Percentiles rank a stretch among this genome's conserved stretches.
Conservation (phyloP, 2,113 vertebrate genomes). For the Dipodomys spectabilis region DNA sequence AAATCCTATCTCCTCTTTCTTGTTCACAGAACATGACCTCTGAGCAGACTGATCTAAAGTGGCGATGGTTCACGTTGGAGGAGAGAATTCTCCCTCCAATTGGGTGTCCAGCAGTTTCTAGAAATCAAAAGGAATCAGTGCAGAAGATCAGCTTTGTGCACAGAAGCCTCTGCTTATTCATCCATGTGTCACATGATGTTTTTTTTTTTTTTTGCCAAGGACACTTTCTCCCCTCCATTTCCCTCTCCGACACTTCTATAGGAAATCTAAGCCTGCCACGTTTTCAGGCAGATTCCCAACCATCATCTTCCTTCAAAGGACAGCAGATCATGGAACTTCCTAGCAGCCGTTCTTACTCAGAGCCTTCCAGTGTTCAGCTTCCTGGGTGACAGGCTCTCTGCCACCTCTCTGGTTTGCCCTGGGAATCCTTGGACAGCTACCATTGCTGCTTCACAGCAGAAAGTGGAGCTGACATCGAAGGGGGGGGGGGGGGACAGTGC, state of each 20-base stretch:
- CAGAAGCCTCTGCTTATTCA: slow-evolving; percentile 49
- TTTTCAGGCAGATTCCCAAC: not conserved
- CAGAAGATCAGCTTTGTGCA: slow-evolving; percentile 22
- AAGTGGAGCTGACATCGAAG: not conserved
- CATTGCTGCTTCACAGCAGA: not conserved
- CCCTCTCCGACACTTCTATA: not conserved
- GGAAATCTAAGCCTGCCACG: not conserved
- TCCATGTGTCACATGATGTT: slow-evolving; percentile 26
- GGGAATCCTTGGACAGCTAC: not conserved
- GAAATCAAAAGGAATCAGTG: slow-evolving; percentile 18
- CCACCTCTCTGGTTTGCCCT: slow-evolving; percentile 33
- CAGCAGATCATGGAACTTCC: not conserved
- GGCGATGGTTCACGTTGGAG: not conserved
- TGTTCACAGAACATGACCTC: not conserved
- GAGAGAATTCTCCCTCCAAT: not conserved
- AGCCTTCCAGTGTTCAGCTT: not conserved
- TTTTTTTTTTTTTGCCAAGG: not conserved
- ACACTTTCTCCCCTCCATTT: not conserved
- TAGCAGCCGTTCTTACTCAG: not conserved
- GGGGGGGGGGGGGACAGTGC: not conserved
- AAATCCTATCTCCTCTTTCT: not conserved
- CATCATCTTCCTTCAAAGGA: not conserved
- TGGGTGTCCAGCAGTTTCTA: slow-evolving; percentile 29
- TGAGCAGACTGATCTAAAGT: slow-evolving; percentile 4
- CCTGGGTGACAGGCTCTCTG: not conserved